Base-by-base conservation (phyloP, 1,140 invertebrate genomes). In the Solen grandis region DNA sequence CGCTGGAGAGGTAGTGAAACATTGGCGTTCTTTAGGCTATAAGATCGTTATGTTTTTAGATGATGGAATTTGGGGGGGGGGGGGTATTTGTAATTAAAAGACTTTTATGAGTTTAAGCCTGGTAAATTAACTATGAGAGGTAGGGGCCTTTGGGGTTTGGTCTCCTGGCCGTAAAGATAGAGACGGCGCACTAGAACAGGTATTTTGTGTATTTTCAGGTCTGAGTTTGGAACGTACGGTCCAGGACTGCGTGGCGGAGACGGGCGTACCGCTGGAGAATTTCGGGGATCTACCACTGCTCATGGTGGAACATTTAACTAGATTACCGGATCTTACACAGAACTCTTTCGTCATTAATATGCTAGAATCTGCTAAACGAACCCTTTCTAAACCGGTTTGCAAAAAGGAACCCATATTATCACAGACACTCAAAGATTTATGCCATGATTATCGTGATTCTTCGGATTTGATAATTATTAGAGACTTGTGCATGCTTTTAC, bases 31-130 rank as follows among this genome's bases (percentile, higher is more conserved):
- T 19, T n/a, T 50, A 5, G 78, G 78, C 33, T 5, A 60, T 5
- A 31, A 50, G n/a, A 57, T 73, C 27, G 31, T 81, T 33, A 81
- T 73, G 70, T 81, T 57, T 46, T 57, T 81, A 66, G 52, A 81
- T 22, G 60, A 74, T 66, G 78, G 76, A 3, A 33, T 79, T n/a
- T n/a, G n/a, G n/a, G n/a, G n/a, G n/a, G n/a, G n/a, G 19, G 27
- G 27, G 13, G 55, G 65, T 35, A 36, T 19, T 57, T 8, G n/a
- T n/a, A n/a, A n/a, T n/a, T n/a, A n/a, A n/a, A n/a, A n/a, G n/a
- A n/a, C n/a, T 5, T 5, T 27, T 13, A 14, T 54, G 10, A 27
- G 52, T 54, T 70, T 54, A 5, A 13, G 27, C 41, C 68, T 5
- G 68, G 68, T 46, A 27, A 5, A 25, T 22, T 54, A 2, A 70